Conservation (phyloP, 2,113 vertebrate species). For the Paramormyrops kingsleyae region DNA sequence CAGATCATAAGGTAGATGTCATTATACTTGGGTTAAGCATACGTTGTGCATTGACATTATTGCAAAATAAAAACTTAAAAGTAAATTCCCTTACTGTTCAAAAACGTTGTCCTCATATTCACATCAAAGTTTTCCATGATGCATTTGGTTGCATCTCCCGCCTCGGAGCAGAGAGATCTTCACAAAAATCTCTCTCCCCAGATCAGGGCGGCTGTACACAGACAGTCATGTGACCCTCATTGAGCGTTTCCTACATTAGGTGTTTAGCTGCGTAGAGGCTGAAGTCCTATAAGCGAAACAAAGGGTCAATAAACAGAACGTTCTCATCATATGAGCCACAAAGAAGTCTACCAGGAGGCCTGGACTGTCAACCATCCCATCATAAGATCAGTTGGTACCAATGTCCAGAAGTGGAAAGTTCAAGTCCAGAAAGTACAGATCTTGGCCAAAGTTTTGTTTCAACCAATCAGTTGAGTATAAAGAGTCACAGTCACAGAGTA, state of each 20-base stretch:
- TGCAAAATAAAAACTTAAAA: not conserved
- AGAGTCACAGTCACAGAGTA: not conserved
- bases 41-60: not conserved
- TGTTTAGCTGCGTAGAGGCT: not conserved
- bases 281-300: not conserved
- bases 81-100: not conserved
- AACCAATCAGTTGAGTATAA: not conserved
- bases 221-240: not conserved
- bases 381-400: not conserved
- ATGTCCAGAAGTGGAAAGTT: not conserved
- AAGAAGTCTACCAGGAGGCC: not conserved
- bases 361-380: not conserved
- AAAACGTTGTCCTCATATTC: not conserved
- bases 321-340: not conserved
- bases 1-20: not conserved
- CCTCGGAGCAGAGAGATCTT: not conserved
- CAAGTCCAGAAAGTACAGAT: not conserved
- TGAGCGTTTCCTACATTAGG: not conserved
- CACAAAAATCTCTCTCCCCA: not conserved
- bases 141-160: not conserved
- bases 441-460: not conserved
- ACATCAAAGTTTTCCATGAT: not conserved
- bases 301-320: too few species aligned
- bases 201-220: not conserved
- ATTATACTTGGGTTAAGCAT: not conserved